Percentiles rank a stretch among this genome's conserved stretches.
Evolutionary conservation across 1,140 invertebrate genomes (phyloP).

Genomic region (Adelges cooleyi): DNA sequence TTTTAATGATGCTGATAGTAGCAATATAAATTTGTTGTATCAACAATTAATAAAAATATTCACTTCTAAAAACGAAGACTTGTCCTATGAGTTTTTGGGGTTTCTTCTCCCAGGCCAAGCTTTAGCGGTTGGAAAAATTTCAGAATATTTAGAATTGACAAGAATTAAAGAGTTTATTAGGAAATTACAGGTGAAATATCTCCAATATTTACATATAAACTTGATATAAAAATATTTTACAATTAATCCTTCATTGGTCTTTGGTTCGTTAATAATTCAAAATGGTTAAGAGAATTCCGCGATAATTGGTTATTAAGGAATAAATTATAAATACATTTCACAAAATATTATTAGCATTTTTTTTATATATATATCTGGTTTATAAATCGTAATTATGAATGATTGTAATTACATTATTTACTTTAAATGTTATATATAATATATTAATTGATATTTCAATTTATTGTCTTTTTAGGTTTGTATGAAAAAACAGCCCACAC

Average conservation of each 20-base stretch:
- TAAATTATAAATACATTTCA: too few species aligned
- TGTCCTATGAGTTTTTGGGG: slow-evolving; percentile 20
- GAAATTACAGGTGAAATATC: slow-evolving; percentile 24
- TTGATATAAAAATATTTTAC: too few species aligned
- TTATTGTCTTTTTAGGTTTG: not conserved
- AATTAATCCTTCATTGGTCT: too few species aligned
- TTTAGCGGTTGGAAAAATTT: slow-evolving; percentile 9
- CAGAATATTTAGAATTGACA: slow-evolving; percentile 18
- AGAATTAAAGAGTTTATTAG: slow-evolving; percentile 26
- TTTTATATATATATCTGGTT: too few species aligned
- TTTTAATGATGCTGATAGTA: not conserved
- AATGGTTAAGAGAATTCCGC: too few species aligned
- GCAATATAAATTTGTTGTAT: slow-evolving; percentile 10
- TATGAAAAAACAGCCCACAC: slow-evolving; percentile 22
- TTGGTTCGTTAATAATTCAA: too few species aligned
- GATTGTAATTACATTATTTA: too few species aligned
- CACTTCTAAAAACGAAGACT: slow-evolving; percentile 17
- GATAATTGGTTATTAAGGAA: too few species aligned
- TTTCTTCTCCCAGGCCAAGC: slow-evolving; percentile 20
- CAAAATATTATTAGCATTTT: too few species aligned
- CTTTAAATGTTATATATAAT: too few species aligned
- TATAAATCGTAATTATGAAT: too few species aligned
- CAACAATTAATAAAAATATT: slow-evolving; percentile 13
- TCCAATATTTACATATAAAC: too few species aligned
- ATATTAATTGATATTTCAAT: not conserved